Conservation (phyloP, 2,113 vertebrate genomes). For the Pyxicephalus adspersus region DNA sequence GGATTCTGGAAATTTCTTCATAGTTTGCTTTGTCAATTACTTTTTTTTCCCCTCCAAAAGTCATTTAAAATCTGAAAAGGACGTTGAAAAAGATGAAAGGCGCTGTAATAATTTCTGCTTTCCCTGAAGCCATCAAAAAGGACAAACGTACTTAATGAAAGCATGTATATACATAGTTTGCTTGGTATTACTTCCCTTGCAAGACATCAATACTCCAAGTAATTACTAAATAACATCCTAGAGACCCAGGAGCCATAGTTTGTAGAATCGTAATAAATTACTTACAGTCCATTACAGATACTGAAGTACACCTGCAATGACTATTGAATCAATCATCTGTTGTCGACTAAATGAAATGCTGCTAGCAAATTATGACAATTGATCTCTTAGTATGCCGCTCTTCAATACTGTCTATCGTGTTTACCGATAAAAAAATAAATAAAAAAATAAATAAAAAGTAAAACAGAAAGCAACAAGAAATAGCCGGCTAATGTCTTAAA, state of each 20-base stretch:
- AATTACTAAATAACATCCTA: slow-evolving; percentile 57
- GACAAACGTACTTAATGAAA: slow-evolving; percentile 40
- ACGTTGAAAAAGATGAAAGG: slow-evolving; percentile 36
- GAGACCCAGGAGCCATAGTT: slow-evolving; percentile 56
- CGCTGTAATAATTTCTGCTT: slow-evolving; percentile 25
- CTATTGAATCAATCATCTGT: slow-evolving; percentile 58
- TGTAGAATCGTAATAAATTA: slow-evolving; percentile 61
- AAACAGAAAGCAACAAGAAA: slow-evolving; percentile 45
- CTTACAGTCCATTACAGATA: slow-evolving; percentile 53
- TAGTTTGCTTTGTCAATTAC: background rate
- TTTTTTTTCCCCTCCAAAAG: slow-evolving; percentile 19
- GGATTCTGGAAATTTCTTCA: slow-evolving; percentile 1
- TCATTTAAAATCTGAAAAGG: slow-evolving; percentile 40
- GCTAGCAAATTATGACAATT: slow-evolving; percentile 49
- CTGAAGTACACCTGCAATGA: slow-evolving; percentile 49
- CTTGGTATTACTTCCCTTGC: slow-evolving; percentile 39
- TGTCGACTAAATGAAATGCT: slow-evolving; percentile 48
- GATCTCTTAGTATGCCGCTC: slow-evolving; percentile 40
- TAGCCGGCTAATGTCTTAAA: background rate
- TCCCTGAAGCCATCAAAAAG: slow-evolving; percentile 32
- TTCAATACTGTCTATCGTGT: background rate
- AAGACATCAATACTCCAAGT: slow-evolving; percentile 50
- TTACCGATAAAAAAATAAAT: background rate
- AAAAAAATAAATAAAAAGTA: too few relatives aligned
- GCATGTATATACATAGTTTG: slow-evolving; percentile 40